Base-by-base conservation (phyloP, 2,888 invertebrate genomes). In the Clepsis dumicolana region DNA sequence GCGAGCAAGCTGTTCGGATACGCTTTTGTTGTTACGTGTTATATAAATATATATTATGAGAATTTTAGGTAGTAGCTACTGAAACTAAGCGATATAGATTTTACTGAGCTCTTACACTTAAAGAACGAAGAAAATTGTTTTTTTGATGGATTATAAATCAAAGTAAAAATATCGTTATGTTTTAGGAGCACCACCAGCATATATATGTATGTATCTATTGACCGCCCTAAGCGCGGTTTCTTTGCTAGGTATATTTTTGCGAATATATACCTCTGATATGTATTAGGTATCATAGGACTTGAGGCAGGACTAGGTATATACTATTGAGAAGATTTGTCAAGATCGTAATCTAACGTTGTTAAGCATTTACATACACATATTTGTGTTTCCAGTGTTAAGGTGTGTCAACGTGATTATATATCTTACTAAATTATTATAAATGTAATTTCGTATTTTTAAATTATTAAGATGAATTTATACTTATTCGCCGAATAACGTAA, bases 21-120 rank as follows among this genome's bases (percentile, higher is more conserved):
- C 80, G 91, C 91, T 91, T 92, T 91, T 79, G 85, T 90, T 88
- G 89, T 93, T 90, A 87, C 82, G 86, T 88, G 89, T 91, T 85
- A 86, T 88, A 86, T 82, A 73, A 84, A 87, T 83, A 85, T 84
- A 79, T 60, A 65, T 24, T 48, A 57, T 52, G 60, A 56, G 18
- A 16, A 62, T 71, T 69, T 68, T 48, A 48, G 48, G 48, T 8
- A 21, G 54, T 71, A 57, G 68, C 72, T 71, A 70, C 65, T 71
- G 64, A 64, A 64, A 68, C 53, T 59, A 59, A 64, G 63, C 41
- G 29, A 38, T 44, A 44, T 16, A 44, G 12, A 48, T 21, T 48
- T 44, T 48, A 48, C 48, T 2, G 21, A 18, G 2, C 12, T 48
- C 21, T 10, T 7, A 21, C 10, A 21, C 48, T 8, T 3, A 21